phyloP scores from a whole-genome alignment of 2,888 invertebrate genomes.

The Malthinus flaveolus region DNA sequence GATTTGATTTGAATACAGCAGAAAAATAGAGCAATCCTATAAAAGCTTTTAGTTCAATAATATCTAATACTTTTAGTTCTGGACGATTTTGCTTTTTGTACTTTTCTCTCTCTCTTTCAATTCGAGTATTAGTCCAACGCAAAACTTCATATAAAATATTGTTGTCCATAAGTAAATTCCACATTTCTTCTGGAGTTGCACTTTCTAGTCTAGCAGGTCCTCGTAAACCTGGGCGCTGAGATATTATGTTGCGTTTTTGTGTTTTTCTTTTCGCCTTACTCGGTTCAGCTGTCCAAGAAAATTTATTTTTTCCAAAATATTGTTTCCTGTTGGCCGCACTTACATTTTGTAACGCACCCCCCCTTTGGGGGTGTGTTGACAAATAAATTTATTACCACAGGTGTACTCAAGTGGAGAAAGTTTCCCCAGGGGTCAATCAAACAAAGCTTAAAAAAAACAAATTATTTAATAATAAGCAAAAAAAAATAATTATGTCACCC shows the following conservation, averaged over 20 bases:
- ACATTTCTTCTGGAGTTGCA: constrained; percentile 2
- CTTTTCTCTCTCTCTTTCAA: not conserved
- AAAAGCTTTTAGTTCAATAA: constrained; percentile 4
- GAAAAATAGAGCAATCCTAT: constrained; percentile 1
- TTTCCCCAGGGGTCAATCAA: no score
- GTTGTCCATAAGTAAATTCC: constrained; percentile 2
- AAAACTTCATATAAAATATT: not conserved
- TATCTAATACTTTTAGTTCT: not conserved
- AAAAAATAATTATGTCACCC: no score
- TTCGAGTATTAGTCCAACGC: not conserved
- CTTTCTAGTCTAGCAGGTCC: not conserved
- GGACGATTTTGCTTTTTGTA: not conserved
- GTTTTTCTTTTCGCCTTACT: not conserved
- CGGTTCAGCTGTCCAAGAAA: not conserved
- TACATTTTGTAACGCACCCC: not conserved
- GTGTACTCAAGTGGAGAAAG: no score
- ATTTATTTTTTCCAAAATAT: not conserved
- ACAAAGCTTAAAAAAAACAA: no score
- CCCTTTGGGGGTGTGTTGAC: no score
- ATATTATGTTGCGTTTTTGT: not conserved
- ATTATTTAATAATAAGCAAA: no score
- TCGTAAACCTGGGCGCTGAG: not conserved
- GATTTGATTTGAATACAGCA: not conserved
- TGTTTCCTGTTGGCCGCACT: not conserved
- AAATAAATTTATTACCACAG: no score